These are phyloP conservation scores for Acromyrmex heyeri DNA, from an alignment of 1,140 invertebrate genomes.

Conservation along the genomic window DNA sequence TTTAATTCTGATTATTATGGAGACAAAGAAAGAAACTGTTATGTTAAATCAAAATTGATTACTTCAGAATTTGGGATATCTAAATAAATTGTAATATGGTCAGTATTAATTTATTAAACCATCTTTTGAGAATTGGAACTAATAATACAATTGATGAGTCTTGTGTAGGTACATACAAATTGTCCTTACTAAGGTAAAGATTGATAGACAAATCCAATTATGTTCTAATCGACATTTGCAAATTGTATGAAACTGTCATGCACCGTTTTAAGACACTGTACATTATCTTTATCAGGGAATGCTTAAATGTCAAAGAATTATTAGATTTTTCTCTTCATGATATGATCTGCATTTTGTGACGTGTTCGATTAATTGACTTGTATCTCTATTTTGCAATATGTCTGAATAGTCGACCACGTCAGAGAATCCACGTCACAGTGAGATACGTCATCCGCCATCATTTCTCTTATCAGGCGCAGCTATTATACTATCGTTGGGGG, in stretches of 20 bases:
- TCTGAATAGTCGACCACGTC: conserved; percentile 21
- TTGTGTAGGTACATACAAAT: not conserved
- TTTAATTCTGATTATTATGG: not conserved
- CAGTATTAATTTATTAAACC: not conserved
- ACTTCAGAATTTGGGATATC: not conserved
- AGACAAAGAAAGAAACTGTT: not conserved
- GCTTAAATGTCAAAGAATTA: not conserved
- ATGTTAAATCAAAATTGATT: not conserved
- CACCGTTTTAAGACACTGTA: not conserved
- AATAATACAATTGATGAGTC: not conserved
- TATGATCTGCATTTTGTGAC: not conserved
- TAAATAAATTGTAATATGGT: not conserved
- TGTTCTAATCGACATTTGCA: not conserved
- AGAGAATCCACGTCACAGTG: conserved; percentile 51
- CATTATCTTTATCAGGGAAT: not conserved
- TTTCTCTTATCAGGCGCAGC: conserved; percentile 52
- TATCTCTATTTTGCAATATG: not conserved
- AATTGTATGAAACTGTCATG: conserved; percentile 1
- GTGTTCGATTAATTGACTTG: not conserved
- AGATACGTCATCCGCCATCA: conserved; percentile 50
- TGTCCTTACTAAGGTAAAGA: not conserved
- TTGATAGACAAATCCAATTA: not conserved
- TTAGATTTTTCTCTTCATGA: not conserved
- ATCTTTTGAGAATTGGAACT: not conserved
- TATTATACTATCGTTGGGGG: conserved; percentile 42